phyloP scores from a whole-genome alignment of 1,140 invertebrate genomes.

The Carposina sasakii region DNA sequence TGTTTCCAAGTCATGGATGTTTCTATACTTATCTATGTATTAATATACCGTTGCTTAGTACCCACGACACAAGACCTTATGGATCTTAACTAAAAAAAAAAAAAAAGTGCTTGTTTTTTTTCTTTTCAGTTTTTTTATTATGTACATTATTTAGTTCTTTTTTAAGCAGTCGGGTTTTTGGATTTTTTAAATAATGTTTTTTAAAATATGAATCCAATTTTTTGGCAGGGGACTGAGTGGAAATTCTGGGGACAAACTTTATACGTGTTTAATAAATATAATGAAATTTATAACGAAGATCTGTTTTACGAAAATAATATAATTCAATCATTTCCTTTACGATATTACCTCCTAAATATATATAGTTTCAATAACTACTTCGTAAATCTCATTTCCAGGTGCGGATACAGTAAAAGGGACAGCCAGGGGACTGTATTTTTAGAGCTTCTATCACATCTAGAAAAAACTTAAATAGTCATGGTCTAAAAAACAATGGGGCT shows the following conservation, averaged over 20 bases:
- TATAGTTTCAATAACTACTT: not conserved
- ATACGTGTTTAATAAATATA: constrained; percentile 12
- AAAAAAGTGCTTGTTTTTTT: no score
- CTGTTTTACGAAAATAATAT: constrained; percentile 18
- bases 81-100: no score
- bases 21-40: no score
- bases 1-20: no score
- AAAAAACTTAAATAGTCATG: constrained; percentile 2
- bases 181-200: no score
- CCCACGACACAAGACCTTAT: no score
- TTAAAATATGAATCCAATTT: constrained; percentile 17
- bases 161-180: no score
- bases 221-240: constrained; percentile 18
- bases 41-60: no score
- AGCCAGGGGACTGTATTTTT: constrained; percentile 3
- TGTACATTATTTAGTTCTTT: no score
- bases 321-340: constrained; percentile 16
- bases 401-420: not conserved
- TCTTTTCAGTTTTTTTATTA: no score
- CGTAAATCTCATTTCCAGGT: not conserved
- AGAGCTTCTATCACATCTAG: not conserved
- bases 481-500: not conserved
- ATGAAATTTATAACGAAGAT: constrained; percentile 9
- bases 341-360: constrained; percentile 13
- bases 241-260: constrained; percentile 15